Percentiles rank a stretch among this genome's conserved stretches.
phyloP scores from a whole-genome alignment of 2,113 vertebrate species.

The Ancistrus triradiatus region DNA sequence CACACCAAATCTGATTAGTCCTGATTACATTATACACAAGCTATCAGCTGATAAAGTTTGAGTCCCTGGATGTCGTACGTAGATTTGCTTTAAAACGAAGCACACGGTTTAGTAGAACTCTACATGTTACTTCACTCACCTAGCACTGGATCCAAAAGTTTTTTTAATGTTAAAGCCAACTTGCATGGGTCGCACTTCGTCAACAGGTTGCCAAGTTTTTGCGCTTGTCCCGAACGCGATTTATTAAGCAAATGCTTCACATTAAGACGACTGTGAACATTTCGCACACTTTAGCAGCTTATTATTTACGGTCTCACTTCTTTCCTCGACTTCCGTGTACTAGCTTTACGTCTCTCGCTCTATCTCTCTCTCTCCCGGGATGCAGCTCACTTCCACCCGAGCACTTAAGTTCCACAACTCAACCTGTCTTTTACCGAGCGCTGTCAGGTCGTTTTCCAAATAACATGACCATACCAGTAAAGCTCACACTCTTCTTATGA shows the following conservation, averaged over 20 bases:
- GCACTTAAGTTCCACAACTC: constrained; percentile 58
- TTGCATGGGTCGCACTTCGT: constrained; percentile 3
- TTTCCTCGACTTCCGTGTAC: constrained; percentile 64
- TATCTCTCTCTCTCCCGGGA: constrained; percentile 46
- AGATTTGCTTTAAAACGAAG: too few relatives aligned
- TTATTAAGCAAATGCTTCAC: not conserved
- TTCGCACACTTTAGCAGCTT: constrained; percentile 6
- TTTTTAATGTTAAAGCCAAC: not conserved
- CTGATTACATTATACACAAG: too few relatives aligned
- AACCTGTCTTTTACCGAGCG: constrained; percentile 42
- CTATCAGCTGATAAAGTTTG: too few relatives aligned
- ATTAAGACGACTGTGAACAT: not conserved
- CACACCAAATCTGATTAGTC: too few relatives aligned
- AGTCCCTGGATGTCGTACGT: too few relatives aligned
- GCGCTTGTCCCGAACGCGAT: not conserved
- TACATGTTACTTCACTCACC: too few relatives aligned
- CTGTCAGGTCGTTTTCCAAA: constrained; percentile 25
- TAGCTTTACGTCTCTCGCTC: constrained; percentile 44
- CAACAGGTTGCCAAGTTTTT: constrained; percentile 4
- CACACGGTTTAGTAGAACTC: too few relatives aligned
- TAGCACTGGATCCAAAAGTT: not conserved
- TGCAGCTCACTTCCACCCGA: constrained; percentile 44
- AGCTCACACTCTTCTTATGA: not conserved
- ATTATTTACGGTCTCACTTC: constrained; percentile 24
- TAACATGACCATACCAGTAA: not conserved